Base-by-base conservation (phyloP, 2,888 invertebrate species). In the Hanleya hanleyi region DNA sequence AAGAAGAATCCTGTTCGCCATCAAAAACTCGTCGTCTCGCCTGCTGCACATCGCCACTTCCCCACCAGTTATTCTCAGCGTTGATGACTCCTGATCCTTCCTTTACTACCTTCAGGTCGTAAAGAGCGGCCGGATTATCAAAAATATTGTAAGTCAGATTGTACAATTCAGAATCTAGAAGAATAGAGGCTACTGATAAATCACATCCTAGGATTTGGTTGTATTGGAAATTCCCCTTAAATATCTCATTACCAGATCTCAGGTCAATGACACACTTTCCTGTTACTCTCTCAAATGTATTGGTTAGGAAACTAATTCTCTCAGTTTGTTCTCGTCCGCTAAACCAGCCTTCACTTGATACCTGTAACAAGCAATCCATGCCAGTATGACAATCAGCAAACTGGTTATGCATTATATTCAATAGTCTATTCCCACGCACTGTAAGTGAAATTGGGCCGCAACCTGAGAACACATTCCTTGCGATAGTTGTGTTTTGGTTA, bases 11-110 rank as follows among this genome's bases (percentile, higher is more conserved):
- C 1, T 62, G 66, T 6, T 26, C 37, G 18, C 64, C n/a, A 37
- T 79, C 74, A 65, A 69, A 75, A 38, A 79, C 68, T 37, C 77
- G 51, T 29, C 22, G 22, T 12, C 66, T 50, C 32, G 67, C 77
- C 1, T 18, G 26, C 6, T 38, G 41, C 7, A 36, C 12, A 38
- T 75, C 50, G 1, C 70, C 50, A 70, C 70, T 79, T 37, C 79
- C 79, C 79, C 79, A 79, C 79, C 79, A 79, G 47, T 79, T 79
- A 3, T 67, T 41, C n/a, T 65, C 35, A 4, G 72, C 75, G 38
- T 66, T 69, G 0, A 78, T 38, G n/a, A 57, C 41, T 1, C 66
- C 72, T 33, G 22, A 38, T 32, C 75, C 75, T 71, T 62, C 33
- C 15, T 29, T 29, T 5, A 66, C 47, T 0, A 75, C 67, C 26